phyloP scores from a whole-genome alignment of 2,113 vertebrate genomes.

The Indicator indicator region DNA sequence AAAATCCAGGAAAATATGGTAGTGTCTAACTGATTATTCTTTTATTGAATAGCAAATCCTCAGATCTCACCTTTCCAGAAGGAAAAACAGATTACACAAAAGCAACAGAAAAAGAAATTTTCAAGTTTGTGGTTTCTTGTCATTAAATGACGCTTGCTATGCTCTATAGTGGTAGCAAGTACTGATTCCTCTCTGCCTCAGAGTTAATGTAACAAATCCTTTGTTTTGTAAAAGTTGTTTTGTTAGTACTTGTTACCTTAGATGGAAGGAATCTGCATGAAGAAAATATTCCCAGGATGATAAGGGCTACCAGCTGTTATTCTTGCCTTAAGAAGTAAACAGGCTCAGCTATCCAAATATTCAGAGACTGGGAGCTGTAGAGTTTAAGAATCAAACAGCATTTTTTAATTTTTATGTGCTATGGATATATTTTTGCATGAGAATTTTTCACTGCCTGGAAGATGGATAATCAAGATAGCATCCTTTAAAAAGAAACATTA shows the following conservation, averaged over 20 bases:
- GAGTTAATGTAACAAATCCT: not conserved
- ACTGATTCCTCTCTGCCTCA: not conserved
- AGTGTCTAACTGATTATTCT: not conserved
- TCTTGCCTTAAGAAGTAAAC: not conserved
- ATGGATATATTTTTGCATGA: not conserved
- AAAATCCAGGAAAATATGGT: not conserved
- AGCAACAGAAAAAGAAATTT: not conserved
- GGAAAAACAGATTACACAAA: not conserved
- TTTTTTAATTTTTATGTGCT: not conserved
- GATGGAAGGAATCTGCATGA: not conserved
- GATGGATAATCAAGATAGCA: not conserved
- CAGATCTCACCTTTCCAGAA: not conserved
- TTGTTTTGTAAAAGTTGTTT: not conserved
- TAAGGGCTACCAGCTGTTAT: not conserved
- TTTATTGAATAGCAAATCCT: not conserved
- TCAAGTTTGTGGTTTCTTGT: not conserved
- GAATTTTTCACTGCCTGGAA: not conserved
- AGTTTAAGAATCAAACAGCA: accelerated
- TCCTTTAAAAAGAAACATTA: not conserved
- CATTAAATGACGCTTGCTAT: not conserved
- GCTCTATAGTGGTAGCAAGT: not conserved
- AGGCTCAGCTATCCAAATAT: not conserved
- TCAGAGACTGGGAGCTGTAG: not conserved
- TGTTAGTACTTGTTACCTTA: not conserved
- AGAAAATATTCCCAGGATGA: not conserved